Percentiles rank a stretch among this genome's conserved stretches.
These are phyloP conservation scores for Drosophila monieri DNA, from an alignment of 2,888 invertebrate species.

Conservation along the genomic window DNA sequence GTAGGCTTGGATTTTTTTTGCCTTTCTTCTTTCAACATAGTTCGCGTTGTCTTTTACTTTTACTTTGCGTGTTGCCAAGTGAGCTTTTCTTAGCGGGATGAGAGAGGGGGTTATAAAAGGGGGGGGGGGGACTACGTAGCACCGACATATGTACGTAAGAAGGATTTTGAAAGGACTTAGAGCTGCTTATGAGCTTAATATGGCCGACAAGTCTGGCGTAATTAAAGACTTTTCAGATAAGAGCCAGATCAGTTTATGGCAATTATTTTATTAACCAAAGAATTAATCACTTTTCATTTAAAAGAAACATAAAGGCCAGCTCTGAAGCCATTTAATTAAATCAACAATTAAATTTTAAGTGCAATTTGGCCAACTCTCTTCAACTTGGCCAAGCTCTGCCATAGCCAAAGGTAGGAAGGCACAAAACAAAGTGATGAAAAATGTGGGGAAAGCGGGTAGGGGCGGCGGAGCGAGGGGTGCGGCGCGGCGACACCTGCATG, in stretches of 20 bases:
- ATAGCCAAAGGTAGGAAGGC: conserved; percentile 55
- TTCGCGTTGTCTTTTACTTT: conserved; percentile 25
- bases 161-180: not conserved
- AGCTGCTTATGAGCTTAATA: too few species aligned
- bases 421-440: conserved; percentile 8
- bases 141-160: not conserved
- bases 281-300: conserved; percentile 2
- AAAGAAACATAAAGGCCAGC: conserved; percentile 3
- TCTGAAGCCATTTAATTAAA: conserved; percentile 12
- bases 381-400: conserved; percentile 35
- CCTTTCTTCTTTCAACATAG: conserved; percentile 6
- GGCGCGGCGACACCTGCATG: conserved; percentile 7
- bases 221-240: not conserved
- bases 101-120: not conserved
- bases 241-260: too few species aligned
- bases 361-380: conserved; percentile 21
- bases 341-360: conserved; percentile 28
- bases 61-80: conserved; percentile 48
- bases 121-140: not conserved
- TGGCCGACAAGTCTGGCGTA: not conserved
- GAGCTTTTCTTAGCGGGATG: conserved; percentile 31
- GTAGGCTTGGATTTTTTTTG: conserved; percentile 55
- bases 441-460: not conserved
- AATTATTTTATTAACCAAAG: not conserved
- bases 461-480: not conserved